Evolutionary conservation across 2,113 vertebrate genomes (phyloP).

Genomic region (Sminthopsis crassicaudata): DNA sequence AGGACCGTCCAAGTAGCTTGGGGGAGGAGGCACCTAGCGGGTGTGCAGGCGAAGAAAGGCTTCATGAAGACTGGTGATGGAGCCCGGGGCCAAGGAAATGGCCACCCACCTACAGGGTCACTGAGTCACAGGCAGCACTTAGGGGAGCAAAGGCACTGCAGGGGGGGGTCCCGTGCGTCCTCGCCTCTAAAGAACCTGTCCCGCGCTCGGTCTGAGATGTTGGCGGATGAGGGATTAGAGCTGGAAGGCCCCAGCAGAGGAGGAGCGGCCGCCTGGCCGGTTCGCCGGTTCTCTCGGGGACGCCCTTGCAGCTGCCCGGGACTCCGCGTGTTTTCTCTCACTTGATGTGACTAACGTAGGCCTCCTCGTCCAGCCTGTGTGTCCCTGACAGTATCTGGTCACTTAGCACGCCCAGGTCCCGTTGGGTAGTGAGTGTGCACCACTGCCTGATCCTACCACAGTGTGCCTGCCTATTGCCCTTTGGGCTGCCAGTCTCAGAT

Average conservation of each 20-base stretch:
- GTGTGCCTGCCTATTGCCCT: neutral
- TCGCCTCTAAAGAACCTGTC: neutral
- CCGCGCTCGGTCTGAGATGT: neutral
- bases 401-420: neutral
- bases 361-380: neutral
- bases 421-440: neutral
- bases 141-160: neutral
- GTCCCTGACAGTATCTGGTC: neutral
- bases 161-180: neutral
- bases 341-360: neutral
- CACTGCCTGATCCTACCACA: neutral
- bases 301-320: neutral
- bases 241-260: neutral
- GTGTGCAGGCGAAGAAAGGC: too few species aligned
- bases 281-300: neutral
- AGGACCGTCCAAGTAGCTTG: too few species aligned
- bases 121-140: neutral
- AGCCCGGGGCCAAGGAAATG: neutral
- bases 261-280: neutral
- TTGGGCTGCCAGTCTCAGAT: neutral
- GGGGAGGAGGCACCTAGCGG: neutral
- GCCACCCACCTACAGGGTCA: neutral
- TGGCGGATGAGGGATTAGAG: neutral
- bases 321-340: neutral
- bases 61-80: neutral